Conservation (phyloP, 2,797 vertebrate species). For the Discoglossus pictus region DNA sequence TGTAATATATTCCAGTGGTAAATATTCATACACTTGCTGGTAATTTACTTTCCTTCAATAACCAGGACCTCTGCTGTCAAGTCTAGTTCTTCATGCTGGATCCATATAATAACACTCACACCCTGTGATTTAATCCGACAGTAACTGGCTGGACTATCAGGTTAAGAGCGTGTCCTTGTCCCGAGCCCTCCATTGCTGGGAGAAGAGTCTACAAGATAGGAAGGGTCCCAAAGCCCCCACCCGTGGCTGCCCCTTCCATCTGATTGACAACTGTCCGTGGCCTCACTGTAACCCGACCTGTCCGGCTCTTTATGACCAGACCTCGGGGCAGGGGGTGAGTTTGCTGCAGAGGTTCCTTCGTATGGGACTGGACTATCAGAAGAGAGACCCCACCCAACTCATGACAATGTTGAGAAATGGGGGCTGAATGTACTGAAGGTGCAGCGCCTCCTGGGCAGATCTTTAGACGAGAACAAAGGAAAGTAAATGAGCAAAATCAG, state of each 20-base stretch:
- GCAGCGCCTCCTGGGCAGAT: no score
- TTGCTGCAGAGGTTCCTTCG: conserved; percentile 76
- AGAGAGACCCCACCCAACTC: conserved; percentile 66
- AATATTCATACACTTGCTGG: no score
- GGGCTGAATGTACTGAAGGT: no score
- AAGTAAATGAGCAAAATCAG: no score
- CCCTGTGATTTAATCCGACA: conserved; percentile 50
- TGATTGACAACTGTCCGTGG: conserved; percentile 78
- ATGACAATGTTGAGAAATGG: conserved; percentile 72
- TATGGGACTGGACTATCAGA: conserved; percentile 78
- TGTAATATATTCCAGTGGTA: no score
- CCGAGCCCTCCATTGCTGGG: conserved; percentile 82
- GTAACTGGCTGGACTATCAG: conserved; percentile 80
- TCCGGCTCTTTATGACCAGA: conserved; percentile 73
- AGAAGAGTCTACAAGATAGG: conserved; percentile 76
- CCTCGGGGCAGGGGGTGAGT: conserved; percentile 78
- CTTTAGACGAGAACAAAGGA: no score
- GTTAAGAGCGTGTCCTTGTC: conserved; percentile 75
- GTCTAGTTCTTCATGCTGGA: no score
- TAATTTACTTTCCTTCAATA: no score
- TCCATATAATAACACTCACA: no score
- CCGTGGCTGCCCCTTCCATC: conserved; percentile 79
- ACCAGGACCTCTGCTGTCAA: no score
- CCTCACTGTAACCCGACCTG: conserved; percentile 86
- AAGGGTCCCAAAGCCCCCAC: conserved; percentile 72